Evolutionary conservation across 2,113 vertebrate species (phyloP).

Genomic region (Haplotaxodon microlepis): DNA sequence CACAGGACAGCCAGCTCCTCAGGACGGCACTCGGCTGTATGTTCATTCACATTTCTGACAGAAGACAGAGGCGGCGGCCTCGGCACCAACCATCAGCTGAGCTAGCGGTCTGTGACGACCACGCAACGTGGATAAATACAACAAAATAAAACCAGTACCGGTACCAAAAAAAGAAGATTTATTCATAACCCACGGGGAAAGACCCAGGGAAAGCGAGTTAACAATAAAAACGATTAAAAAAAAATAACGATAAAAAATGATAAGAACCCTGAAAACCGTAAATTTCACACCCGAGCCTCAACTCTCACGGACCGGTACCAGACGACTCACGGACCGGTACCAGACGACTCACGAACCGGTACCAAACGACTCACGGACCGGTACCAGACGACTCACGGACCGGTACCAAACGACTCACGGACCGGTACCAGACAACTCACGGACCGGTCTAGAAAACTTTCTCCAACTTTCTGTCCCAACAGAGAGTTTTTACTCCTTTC

Average conservation of each 20-base stretch:
- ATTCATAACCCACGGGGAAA: neutral
- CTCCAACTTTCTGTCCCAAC: neutral
- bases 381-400: neutral
- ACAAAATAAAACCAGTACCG: neutral
- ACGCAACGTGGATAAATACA: rapidly evolving
- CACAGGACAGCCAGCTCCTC: neutral
- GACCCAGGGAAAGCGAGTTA: neutral
- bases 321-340: neutral
- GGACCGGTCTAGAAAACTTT: neutral
- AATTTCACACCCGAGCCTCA: neutral
- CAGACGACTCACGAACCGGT: neutral
- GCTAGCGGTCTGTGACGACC: neutral
- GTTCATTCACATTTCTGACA: neutral
- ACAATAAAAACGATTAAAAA: neutral
- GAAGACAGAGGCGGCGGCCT: neutral
- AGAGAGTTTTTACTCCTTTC: neutral
- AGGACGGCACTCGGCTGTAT: rapidly evolving
- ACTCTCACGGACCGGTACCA: rapidly evolving
- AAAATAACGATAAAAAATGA: neutral
- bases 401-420: neutral
- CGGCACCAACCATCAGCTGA: neutral
- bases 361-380: neutral
- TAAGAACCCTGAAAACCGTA: neutral
- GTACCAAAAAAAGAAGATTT: neutral
- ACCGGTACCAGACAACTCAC: neutral